A percentile compares a stretch with the other conserved stretches of the same genome.
These are phyloP conservation scores for Thecocarcelia acutangulata DNA, from an alignment of 2,888 invertebrate species.

Conservation along the genomic window DNA sequence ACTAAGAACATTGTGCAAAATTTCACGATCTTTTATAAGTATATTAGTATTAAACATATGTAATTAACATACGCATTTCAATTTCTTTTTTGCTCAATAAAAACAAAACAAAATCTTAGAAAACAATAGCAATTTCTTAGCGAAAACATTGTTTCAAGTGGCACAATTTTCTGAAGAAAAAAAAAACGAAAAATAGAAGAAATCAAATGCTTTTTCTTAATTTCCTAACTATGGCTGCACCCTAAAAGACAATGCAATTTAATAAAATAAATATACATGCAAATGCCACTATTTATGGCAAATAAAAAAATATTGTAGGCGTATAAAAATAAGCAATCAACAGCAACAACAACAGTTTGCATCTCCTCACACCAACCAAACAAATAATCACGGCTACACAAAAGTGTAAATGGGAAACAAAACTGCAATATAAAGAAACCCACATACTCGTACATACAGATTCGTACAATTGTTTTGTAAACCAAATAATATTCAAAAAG, in stretches of 20 bases:
- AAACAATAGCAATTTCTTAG: constrained; percentile 21
- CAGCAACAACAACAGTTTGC: constrained; percentile 47
- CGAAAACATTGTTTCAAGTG: constrained; percentile 39
- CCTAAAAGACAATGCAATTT: constrained; percentile 53
- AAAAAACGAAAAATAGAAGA: constrained; percentile 1
- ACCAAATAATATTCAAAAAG: constrained; percentile 25
- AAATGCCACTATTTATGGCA: constrained; percentile 61
- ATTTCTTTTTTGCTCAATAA: too few relatives aligned
- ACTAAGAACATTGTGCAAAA: too few relatives aligned
- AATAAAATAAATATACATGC: constrained; percentile 48
- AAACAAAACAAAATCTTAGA: neutral
- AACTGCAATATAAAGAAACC: constrained; percentile 40
- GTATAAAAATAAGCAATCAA: constrained; percentile 64
- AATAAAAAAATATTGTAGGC: constrained; percentile 60
- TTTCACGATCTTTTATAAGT: too few relatives aligned
- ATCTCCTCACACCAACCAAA: constrained; percentile 41
- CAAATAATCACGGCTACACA: constrained; percentile 33
- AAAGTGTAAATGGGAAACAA: constrained; percentile 1
- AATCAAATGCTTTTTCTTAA: constrained; percentile 53
- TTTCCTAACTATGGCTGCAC: constrained; percentile 52
- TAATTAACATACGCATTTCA: too few relatives aligned
- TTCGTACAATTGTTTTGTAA: constrained; percentile 34
- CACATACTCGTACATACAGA: constrained; percentile 59
- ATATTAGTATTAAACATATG: too few relatives aligned
- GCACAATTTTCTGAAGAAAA: constrained; percentile 27